Evolutionary conservation across 2,888 invertebrate genomes (phyloP).

Genomic region (Spodoptera exigua): DNA sequence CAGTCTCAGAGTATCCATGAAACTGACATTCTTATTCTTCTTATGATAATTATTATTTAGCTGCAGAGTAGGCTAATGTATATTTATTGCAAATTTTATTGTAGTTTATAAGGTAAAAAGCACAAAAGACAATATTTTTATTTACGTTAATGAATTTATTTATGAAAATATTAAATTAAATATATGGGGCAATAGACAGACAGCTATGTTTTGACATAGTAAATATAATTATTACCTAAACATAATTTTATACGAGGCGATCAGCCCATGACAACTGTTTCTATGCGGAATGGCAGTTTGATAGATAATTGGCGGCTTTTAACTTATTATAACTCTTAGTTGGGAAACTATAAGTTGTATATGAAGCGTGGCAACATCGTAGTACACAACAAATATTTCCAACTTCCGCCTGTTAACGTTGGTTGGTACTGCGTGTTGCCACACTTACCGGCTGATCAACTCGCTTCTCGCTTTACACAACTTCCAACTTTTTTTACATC

Average conservation of each 20-base stretch:
- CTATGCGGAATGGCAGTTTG: slow-evolving; percentile 6
- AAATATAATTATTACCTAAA: slow-evolving; percentile 5
- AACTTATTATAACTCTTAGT: slow-evolving; percentile 20
- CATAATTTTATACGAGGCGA: slow-evolving; percentile 26
- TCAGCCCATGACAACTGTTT: slow-evolving; percentile 5
- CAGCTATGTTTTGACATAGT: slow-evolving; percentile 36
- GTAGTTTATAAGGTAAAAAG: slow-evolving; percentile 75
- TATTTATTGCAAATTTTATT: slow-evolving; percentile 83
- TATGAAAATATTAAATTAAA: slow-evolving; percentile 66
- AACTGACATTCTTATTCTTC: slow-evolving; percentile 65
- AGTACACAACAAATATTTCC: slow-evolving; percentile 37
- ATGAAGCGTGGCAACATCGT: slow-evolving; percentile 37
- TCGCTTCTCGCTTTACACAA: slow-evolving; percentile 35
- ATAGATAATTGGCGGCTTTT: slow-evolving; percentile 7
- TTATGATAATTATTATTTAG: slow-evolving; percentile 68
- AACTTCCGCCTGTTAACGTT: slow-evolving; percentile 39
- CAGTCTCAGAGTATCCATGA: slow-evolving; percentile 65
- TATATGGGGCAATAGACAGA: slow-evolving; percentile 71
- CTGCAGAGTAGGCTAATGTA: slow-evolving; percentile 75
- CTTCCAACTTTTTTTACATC: slow-evolving; percentile 33
- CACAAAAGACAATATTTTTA: slow-evolving; percentile 86
- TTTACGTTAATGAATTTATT: slow-evolving; percentile 79
- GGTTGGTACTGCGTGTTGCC: slow-evolving; percentile 40
- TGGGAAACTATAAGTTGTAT: slow-evolving; percentile 13
- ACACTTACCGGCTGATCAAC: slow-evolving; percentile 32